Conservation (phyloP, 1,140 invertebrate species). For the Vanessa atalanta region DNA sequence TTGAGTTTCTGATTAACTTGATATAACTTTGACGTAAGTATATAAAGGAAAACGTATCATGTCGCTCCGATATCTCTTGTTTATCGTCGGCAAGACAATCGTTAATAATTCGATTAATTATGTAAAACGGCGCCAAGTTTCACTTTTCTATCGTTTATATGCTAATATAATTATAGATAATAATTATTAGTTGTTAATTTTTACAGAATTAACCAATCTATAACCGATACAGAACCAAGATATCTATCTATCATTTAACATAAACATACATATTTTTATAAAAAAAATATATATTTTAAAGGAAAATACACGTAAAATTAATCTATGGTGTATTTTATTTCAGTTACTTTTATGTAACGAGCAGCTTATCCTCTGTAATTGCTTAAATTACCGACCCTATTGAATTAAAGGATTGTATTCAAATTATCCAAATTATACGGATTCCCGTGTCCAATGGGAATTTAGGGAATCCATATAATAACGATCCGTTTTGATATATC, state of each 20-base stretch:
- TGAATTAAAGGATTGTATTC: conserved; percentile 2
- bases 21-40: conserved; percentile 14
- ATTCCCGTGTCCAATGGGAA: conserved; percentile 20
- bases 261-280: too few species aligned
- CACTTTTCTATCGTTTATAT: background rate
- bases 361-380: background rate
- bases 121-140: conserved; percentile 6
- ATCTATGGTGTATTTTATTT: background rate
- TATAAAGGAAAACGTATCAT: background rate
- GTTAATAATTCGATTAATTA: conserved; percentile 15
- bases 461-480: conserved; percentile 12
- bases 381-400: conserved; percentile 1
- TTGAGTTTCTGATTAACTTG: conserved; percentile 20
- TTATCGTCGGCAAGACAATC: background rate
- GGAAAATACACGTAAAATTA: too few species aligned
- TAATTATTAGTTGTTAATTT: too few species aligned
- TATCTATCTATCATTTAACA: too few species aligned
- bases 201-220: too few species aligned
- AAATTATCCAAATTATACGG: conserved; percentile 30
- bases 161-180: background rate
- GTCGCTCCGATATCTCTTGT: background rate
- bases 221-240: too few species aligned
- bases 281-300: too few species aligned
- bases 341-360: background rate
- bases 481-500: background rate